These are phyloP conservation scores for Ceriagrion tenellum DNA, from an alignment of 2,888 invertebrate genomes.

Conservation along the genomic window DNA sequence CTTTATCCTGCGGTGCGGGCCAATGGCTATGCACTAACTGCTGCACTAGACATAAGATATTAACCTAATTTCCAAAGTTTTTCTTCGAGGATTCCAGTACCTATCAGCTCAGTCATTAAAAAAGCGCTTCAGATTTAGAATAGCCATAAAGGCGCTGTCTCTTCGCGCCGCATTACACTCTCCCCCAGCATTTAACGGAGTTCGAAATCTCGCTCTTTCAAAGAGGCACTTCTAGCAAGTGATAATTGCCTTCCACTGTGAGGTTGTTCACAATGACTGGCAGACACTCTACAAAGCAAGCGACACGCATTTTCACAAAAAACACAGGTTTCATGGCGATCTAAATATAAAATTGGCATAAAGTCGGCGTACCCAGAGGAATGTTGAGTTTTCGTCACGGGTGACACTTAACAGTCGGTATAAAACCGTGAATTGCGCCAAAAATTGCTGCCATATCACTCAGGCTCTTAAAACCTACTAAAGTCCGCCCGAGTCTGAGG, in stretches of 20 bases:
- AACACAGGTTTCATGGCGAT: neutral
- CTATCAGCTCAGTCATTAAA: conserved; percentile 37
- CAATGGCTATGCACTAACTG: neutral
- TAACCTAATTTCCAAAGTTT: neutral
- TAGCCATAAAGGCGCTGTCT: neutral
- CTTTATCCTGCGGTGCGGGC: neutral
- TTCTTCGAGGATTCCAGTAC: neutral
- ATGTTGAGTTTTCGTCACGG: neutral
- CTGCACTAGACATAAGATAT: neutral
- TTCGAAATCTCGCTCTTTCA: neutral
- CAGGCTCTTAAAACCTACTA: neutral
- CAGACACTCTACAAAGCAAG: neutral
- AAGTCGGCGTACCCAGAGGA: neutral
- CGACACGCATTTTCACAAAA: neutral
- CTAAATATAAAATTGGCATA: conserved; percentile 11
- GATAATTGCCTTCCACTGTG: conserved; percentile 13
- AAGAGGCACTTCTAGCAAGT: neutral
- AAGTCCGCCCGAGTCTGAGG: neutral
- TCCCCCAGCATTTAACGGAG: conserved; percentile 17
- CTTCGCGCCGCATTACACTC: conserved; percentile 9
- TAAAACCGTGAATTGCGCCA: conserved; percentile 29
- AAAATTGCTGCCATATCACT: conserved; percentile 28
- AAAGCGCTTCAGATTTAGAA: neutral
- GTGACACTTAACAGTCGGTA: neutral
- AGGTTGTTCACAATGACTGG: conserved; percentile 1